phyloP scores from a whole-genome alignment of 1,140 invertebrate genomes.

The Alviniconcha marisindica region DNA sequence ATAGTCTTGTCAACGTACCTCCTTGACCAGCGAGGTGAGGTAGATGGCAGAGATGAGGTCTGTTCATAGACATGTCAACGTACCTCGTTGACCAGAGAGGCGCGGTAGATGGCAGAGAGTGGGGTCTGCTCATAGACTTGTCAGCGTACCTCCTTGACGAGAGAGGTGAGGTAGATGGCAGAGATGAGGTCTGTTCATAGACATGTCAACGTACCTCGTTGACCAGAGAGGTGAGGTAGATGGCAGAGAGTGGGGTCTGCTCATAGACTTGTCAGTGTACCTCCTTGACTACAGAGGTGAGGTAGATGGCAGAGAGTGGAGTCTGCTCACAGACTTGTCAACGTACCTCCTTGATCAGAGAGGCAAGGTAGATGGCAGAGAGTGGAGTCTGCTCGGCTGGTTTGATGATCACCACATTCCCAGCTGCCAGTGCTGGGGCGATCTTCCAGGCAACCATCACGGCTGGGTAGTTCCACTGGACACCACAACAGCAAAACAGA shows the following conservation, averaged over 20 bases:
- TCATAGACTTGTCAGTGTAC: neutral
- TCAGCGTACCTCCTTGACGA: neutral
- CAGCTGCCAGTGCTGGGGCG: conserved; percentile 80
- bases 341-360: conserved; percentile 68
- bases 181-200: no score
- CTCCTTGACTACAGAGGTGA: neutral
- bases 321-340: no score
- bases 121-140: no score
- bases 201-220: neutral
- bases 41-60: no score
- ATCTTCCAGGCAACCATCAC: conserved; percentile 78
- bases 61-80: neutral
- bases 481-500: conserved; percentile 67
- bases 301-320: no score
- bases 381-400: conserved; percentile 81
- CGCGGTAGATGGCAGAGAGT: no score
- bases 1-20: neutral
- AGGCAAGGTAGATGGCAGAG: conserved; percentile 65
- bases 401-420: conserved; percentile 81
- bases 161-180: no score
- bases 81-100: no score
- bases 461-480: conserved; percentile 81
- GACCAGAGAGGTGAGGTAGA: no score
- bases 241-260: no score
- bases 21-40: no score